These are phyloP conservation scores for Osmoderma eremita DNA, from an alignment of 2,888 invertebrate genomes.

Conservation along the genomic window DNA sequence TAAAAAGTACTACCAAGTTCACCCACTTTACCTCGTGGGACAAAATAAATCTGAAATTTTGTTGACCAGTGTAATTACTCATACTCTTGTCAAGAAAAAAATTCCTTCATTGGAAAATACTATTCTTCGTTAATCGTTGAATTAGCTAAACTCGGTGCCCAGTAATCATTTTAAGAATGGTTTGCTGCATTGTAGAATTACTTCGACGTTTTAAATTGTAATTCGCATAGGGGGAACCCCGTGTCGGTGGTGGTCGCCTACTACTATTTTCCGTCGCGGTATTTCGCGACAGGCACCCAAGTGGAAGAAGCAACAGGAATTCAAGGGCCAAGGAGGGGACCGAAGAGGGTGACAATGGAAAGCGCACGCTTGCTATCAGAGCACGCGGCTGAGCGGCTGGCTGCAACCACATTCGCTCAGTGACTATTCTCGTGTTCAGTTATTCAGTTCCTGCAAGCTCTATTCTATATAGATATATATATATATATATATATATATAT, in stretches of 20 bases:
- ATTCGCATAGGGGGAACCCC: constrained; percentile 15
- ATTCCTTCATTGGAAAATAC: too few species aligned
- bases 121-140: too few species aligned
- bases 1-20: too few species aligned
- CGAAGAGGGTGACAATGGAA: constrained; percentile 62
- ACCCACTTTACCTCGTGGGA: too few species aligned
- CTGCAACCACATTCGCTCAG: constrained; percentile 59
- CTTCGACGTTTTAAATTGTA: too few species aligned
- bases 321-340: constrained; percentile 60
- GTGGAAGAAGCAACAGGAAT: constrained; percentile 64
- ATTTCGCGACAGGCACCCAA: constrained; percentile 61
- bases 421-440: constrained; percentile 40
- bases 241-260: constrained; percentile 43
- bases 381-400: constrained; percentile 62
- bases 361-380: constrained; percentile 64
- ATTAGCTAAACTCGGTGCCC: too few species aligned
- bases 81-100: too few species aligned
- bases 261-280: constrained; percentile 55
- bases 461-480: constrained; percentile 4
- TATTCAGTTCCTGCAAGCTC: constrained; percentile 37
- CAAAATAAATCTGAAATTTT: too few species aligned
- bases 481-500: constrained; percentile 12
- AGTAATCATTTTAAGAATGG: too few species aligned
- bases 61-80: too few species aligned
- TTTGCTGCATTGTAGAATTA: too few species aligned